Evolutionary conservation across 2,888 invertebrate species (phyloP).

Genomic region (Eupithecia abbreviata): DNA sequence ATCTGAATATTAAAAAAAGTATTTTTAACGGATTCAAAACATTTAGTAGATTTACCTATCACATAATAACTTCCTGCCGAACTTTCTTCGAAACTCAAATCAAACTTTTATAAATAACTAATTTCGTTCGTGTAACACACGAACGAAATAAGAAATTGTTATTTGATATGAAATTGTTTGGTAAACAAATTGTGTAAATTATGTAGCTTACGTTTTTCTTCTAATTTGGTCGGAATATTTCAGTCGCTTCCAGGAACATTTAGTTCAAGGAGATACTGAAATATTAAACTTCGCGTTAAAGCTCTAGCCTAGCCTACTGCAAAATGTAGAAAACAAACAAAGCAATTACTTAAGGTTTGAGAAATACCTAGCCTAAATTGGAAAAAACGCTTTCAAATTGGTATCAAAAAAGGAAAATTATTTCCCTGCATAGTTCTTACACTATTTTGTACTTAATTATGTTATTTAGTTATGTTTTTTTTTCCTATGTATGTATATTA

Average conservation of each 20-base stretch:
- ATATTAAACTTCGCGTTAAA: constrained; percentile 26
- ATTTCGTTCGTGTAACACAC: no score
- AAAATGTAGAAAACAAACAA: constrained; percentile 20
- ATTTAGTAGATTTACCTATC: neutral
- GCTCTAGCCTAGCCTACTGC: constrained; percentile 19
- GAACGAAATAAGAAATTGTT: neutral
- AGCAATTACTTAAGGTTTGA: constrained; percentile 11
- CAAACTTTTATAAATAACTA: no score
- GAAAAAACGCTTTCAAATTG: neutral
- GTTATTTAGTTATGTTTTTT: no score
- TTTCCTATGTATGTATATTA: no score
- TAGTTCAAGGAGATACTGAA: constrained; percentile 18
- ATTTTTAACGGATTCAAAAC: neutral
- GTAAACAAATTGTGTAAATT: neutral
- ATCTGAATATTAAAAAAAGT: neutral
- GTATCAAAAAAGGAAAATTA: neutral
- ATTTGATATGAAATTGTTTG: neutral
- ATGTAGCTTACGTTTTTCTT: neutral
- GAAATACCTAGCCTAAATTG: neutral
- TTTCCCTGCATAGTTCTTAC: no score
- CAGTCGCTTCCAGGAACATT: constrained; percentile 23
- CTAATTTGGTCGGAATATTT: neutral
- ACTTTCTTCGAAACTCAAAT: neutral
- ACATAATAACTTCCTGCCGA: neutral
- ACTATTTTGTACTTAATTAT: no score